Percentiles rank a stretch among this genome's conserved stretches.
Conservation (phyloP, 2,888 invertebrate genomes). For the Sialis fuliginosa region DNA sequence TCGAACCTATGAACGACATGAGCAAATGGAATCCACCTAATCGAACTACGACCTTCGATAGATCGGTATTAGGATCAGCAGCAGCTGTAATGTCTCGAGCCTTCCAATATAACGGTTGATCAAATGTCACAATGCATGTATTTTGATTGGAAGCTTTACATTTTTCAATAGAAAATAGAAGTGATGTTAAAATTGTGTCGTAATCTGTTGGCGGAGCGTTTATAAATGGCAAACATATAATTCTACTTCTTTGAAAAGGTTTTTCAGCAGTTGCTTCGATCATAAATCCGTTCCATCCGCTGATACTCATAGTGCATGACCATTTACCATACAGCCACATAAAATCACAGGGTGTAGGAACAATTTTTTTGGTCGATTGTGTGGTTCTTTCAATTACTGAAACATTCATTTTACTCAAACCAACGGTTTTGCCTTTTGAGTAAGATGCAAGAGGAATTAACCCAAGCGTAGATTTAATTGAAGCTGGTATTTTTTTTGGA, state of each 20-base stretch:
- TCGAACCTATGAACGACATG: conserved; percentile 13
- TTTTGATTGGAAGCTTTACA: conserved; percentile 10
- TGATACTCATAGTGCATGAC: background rate
- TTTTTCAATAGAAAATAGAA: conserved; percentile 11
- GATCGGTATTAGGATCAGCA: background rate
- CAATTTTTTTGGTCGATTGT: background rate
- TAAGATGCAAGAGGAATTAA: background rate
- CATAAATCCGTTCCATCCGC: conserved; percentile 11
- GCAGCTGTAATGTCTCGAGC: conserved; percentile 14
- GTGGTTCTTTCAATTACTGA: background rate
- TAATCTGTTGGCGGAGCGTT: conserved; percentile 16
- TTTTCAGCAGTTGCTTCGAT: conserved; percentile 10
- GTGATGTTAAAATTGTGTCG: conserved; percentile 16
- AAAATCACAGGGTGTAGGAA: background rate
- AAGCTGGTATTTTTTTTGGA: background rate
- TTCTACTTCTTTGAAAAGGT: background rate
- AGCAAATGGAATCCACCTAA: conserved; percentile 16
- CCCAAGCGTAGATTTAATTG: background rate
- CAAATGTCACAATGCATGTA: conserved; percentile 16
- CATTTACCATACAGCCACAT: background rate
- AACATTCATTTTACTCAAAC: background rate
- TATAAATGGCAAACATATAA: conserved; percentile 17
- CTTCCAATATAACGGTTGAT: conserved; percentile 17
- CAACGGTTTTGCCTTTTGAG: background rate
- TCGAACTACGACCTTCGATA: conserved; percentile 7